phyloP scores from a whole-genome alignment of 2,113 vertebrate species.

The Toxotes chatareus region DNA sequence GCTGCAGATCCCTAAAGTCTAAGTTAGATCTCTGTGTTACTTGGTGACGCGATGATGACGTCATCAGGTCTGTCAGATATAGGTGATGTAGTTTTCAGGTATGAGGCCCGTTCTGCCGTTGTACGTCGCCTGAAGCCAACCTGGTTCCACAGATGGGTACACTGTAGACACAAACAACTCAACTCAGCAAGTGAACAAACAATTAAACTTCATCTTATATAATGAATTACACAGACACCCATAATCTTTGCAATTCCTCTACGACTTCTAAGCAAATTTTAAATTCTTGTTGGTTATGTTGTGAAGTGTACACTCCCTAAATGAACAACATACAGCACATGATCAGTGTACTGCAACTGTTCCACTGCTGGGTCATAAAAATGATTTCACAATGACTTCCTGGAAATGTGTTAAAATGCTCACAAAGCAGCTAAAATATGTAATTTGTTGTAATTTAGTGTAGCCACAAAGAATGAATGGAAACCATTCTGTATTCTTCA shows the following conservation, averaged over 20 bases:
- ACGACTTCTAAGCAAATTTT: background rate
- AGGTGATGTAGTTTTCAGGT: slow-evolving; percentile 96
- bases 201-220: background rate
- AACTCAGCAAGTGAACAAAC: slow-evolving; percentile 12
- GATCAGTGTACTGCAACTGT: background rate
- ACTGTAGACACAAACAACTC: slow-evolving; percentile 83
- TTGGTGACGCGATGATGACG: slow-evolving; percentile 10
- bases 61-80: slow-evolving; percentile 64
- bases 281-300: no score
- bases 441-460: no score
- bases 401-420: no score
- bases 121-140: slow-evolving; percentile 97
- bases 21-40: slow-evolving; percentile 5
- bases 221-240: background rate
- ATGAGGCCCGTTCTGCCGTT: slow-evolving; percentile 96
- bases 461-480: no score
- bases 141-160: slow-evolving; percentile 95
- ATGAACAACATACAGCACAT: background rate
- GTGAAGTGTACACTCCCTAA: background rate
- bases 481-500: no score
- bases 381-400: no score
- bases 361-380: background rate
- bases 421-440: no score
- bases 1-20: slow-evolving; percentile 26
- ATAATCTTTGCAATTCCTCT: background rate